Conservation (phyloP, 2,113 vertebrate genomes). For the Prionailurus viverrinus region DNA sequence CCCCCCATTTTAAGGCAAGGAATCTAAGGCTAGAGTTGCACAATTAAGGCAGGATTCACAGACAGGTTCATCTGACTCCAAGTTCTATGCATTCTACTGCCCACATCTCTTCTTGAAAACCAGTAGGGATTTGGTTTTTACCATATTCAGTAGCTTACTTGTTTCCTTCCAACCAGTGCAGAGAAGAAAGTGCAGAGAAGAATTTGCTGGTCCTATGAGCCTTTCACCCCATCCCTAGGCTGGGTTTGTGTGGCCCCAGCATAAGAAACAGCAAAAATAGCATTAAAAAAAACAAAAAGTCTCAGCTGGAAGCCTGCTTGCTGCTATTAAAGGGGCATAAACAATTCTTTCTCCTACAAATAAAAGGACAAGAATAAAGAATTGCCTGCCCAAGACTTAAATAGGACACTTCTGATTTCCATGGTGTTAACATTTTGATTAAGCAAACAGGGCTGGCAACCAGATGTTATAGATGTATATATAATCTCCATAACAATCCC, state of each 20-base stretch:
- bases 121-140: background rate
- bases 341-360: background rate
- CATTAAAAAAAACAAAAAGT: background rate
- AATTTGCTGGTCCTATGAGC: background rate
- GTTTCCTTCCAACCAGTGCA: background rate
- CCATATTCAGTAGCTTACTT: background rate
- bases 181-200: background rate
- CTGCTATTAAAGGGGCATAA: background rate
- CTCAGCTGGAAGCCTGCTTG: background rate
- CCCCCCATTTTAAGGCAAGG: background rate
- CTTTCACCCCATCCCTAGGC: background rate
- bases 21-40: background rate
- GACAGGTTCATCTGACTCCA: no score
- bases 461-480: background rate
- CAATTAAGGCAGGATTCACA: background rate
- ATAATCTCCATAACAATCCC: background rate
- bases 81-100: fast-evolving
- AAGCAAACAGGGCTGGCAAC: background rate
- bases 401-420: background rate
- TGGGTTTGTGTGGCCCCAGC: background rate
- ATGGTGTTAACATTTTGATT: background rate
- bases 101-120: background rate
- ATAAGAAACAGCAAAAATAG: background rate
- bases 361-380: background rate
- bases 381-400: background rate